phyloP scores from a whole-genome alignment of 1,140 invertebrate species.

The Triops cancriformis region DNA sequence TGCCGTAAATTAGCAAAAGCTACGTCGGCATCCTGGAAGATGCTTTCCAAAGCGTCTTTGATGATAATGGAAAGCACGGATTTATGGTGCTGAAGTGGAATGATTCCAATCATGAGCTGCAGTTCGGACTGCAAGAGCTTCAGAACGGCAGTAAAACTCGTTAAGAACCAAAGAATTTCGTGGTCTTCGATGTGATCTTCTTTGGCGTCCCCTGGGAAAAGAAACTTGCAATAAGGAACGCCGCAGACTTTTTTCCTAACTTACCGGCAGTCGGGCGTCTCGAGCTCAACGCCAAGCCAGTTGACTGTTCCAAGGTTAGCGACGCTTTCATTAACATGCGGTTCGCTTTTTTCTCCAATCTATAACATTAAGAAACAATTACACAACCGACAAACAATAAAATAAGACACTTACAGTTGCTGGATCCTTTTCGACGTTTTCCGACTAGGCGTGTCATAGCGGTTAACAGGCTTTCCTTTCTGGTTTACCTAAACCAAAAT shows the following conservation, averaged over 20 bases:
- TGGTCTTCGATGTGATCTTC: constrained; percentile 64
- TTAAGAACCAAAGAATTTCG: constrained; percentile 78
- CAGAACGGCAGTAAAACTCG: constrained; percentile 75
- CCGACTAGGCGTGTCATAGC: constrained; percentile 47
- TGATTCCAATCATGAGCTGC: constrained; percentile 68
- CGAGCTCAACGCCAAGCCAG: constrained; percentile 53
- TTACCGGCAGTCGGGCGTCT: constrained; percentile 36
- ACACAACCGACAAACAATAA: constrained; percentile 29
- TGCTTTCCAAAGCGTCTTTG: constrained; percentile 69
- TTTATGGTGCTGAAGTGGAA: constrained; percentile 67
- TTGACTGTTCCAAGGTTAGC: constrained; percentile 64
- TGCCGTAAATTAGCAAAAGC: constrained; percentile 17
- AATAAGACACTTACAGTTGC: constrained; percentile 48
- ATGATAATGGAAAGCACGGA: constrained; percentile 78
- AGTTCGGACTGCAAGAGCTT: constrained; percentile 81
- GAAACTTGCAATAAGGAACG: constrained; percentile 12
- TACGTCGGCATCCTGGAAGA: constrained; percentile 77
- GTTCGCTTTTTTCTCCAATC: constrained; percentile 75
- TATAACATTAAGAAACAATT: constrained; percentile 34
- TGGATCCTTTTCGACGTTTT: constrained; percentile 51
- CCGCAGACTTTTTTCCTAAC: neutral
- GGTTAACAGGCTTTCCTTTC: constrained; percentile 40
- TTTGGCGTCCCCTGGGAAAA: constrained; percentile 38
- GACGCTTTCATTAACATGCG: constrained; percentile 76
- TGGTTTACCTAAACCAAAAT: constrained; percentile 26